These are phyloP conservation scores for Streptopelia turtur DNA, from an alignment of 2,797 vertebrate genomes.

Conservation along the genomic window DNA sequence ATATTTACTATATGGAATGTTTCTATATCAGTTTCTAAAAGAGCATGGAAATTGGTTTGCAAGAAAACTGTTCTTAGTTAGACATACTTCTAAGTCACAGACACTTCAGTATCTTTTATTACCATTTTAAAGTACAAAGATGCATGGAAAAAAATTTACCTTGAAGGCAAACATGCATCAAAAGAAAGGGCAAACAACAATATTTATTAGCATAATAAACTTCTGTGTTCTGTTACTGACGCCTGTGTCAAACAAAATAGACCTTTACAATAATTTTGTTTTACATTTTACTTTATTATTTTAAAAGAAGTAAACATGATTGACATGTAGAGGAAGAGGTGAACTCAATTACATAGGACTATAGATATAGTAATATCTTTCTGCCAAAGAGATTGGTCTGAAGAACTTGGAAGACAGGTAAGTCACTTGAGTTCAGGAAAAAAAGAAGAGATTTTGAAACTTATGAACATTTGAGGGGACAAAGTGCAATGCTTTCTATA, in stretches of 20 bases:
- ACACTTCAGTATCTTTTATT: neutral
- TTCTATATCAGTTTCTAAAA: slow-evolving; percentile 21
- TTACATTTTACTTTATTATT: neutral
- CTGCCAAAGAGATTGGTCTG: neutral
- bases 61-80: neutral
- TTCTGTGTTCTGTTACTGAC: neutral
- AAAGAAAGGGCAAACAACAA: neutral
- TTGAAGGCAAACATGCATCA: neutral
- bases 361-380: neutral
- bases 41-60: neutral
- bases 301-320: neutral
- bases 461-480: neutral
- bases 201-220: neutral
- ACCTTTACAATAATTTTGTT: neutral
- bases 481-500: neutral
- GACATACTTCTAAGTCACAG: neutral
- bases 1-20: slow-evolving; percentile 48
- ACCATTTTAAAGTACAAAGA: neutral
- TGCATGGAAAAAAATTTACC: neutral
- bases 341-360: neutral
- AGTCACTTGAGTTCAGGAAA: neutral
- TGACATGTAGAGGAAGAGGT: neutral
- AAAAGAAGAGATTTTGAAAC: neutral
- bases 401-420: neutral
- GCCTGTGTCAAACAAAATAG: neutral